Evolutionary conservation across 2,888 invertebrate species (phyloP), one percentile per base, ranked within the genome.

Genomic region (Sphaerophoria taeniata): DNA sequence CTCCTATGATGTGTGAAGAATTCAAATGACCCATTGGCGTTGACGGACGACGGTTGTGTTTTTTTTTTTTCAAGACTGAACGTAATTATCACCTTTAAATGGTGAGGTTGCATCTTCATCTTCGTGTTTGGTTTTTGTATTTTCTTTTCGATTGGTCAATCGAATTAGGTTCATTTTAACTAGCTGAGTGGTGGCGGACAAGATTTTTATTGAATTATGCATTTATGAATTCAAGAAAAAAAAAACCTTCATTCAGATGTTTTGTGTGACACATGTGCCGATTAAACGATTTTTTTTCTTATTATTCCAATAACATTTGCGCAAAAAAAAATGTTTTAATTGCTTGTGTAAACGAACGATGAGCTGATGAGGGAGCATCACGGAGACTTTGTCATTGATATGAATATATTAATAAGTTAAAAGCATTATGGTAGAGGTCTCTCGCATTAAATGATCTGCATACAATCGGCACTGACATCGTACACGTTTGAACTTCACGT

Each of bases 21-120:
- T 75, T 72, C 75, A 75, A 75, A 80, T 69, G 71, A 85, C 72
- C 80, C 76, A 77, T 65, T 69, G 56, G 69, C 34, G 85, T 58
- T 73, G 69, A 71, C 24, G 24, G 24, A 24, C 24, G 24, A 24
- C n/a, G n/a, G 49, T 70, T 85, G 63, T 85, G 69, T 73, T 63
- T 67, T 72, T 75, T 67, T 80, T 43, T 16, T 33, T 12, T 67
- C 24, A 51, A 16, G 58, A 69, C 55, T 55, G 79, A 60, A 60
- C 69, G 75, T 80, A 84, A 84, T 84, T 84, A 84, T 76, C 79
- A 79, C 75, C 31, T 61, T 24, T 36, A 45, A 36, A 53, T 53
- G 53, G 56, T 43, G 43, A 5, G 11, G 43, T 11, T 39, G 56
- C 34, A 24, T 72, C 34, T 65, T 72, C 61, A 51, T 75, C 75